Evolutionary conservation across 2,113 vertebrate species (phyloP).

Genomic region (Rhegmatorhina hoffmannsi): DNA sequence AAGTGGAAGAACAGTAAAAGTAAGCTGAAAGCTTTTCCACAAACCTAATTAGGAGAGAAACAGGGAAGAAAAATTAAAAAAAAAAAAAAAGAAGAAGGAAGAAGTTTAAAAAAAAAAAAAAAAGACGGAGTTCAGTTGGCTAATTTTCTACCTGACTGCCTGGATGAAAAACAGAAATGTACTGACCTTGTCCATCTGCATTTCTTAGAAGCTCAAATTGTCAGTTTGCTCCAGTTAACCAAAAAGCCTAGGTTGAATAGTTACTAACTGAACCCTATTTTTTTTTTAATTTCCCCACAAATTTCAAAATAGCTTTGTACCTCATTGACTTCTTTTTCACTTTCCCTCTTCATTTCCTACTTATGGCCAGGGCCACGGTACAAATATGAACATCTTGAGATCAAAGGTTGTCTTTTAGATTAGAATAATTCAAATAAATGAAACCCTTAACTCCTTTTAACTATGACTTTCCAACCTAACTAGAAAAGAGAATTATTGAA

Average conservation of each 20-base stretch:
- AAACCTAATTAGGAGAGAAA: constrained; percentile 31
- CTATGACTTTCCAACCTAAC: background rate
- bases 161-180: constrained; percentile 61
- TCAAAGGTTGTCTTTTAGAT: background rate
- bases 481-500: background rate
- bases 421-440: background rate
- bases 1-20: background rate
- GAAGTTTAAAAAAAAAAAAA: background rate
- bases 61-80: fast-evolving
- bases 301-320: background rate
- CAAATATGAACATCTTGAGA: background rate
- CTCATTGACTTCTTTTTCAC: background rate
- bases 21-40: background rate
- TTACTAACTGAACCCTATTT: constrained; percentile 50
- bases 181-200: constrained; percentile 51
- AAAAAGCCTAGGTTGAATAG: constrained; percentile 52
- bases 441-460: background rate
- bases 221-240: constrained; percentile 56
- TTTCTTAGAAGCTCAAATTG: constrained; percentile 59
- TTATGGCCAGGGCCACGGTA: background rate
- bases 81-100: background rate
- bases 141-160: constrained; percentile 74
- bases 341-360: background rate
- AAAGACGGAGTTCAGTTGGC: constrained; percentile 50
- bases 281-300: background rate